Conservation (phyloP, 2,888 invertebrate species). For the Himalopsyche tibetana region DNA sequence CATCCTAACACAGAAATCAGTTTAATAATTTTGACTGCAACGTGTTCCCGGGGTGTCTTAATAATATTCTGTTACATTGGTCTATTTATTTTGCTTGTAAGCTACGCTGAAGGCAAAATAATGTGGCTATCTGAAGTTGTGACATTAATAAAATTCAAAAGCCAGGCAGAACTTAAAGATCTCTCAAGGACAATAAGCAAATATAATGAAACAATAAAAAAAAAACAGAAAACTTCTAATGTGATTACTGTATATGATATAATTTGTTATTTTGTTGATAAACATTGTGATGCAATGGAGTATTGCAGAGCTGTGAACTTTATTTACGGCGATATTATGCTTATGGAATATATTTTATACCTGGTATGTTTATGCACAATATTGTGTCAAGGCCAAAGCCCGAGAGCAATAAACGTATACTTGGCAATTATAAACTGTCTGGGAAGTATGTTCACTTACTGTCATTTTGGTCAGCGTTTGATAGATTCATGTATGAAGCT, state of each 20-base stretch:
- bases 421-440: background rate
- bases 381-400: conserved; percentile 1
- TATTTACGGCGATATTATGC: conserved; percentile 3
- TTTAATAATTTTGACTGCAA: background rate
- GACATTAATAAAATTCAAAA: background rate
- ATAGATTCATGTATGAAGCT: background rate
- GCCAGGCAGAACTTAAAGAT: background rate
- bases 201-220: background rate
- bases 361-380: background rate
- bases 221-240: background rate
- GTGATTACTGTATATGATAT: background rate
- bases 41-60: background rate
- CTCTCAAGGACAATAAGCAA: background rate
- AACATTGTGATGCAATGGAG: conserved; percentile 18
- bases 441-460: background rate
- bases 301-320: background rate
- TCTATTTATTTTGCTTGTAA: conserved; percentile 11
- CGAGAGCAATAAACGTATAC: background rate
- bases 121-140: background rate
- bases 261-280: background rate
- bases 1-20: background rate
- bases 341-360: background rate
- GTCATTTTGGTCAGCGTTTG: conserved; percentile 9
- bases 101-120: background rate
- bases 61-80: background rate